Percentiles rank a stretch among this genome's conserved stretches.
phyloP scores from a whole-genome alignment of 2,888 invertebrate genomes.

The Thymelicus sylvestris region DNA sequence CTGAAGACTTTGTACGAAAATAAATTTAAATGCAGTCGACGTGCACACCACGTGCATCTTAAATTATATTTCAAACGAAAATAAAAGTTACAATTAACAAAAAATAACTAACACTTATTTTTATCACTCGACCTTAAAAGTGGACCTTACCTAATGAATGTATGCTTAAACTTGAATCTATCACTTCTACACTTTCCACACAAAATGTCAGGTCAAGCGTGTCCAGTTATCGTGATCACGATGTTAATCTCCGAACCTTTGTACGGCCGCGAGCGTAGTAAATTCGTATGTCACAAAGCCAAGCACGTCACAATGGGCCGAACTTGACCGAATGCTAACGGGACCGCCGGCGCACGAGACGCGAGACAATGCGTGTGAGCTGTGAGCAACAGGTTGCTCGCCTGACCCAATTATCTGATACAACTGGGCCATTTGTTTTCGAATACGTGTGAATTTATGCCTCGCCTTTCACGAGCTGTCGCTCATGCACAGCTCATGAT shows the following conservation, averaged over 20 bases:
- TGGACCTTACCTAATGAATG: background rate
- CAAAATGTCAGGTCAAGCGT: slow-evolving; percentile 18
- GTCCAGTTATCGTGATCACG: slow-evolving; percentile 36
- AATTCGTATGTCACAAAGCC: slow-evolving; percentile 62
- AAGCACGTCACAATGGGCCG: slow-evolving; percentile 71
- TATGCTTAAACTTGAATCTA: slow-evolving; percentile 11
- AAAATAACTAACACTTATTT: too few species aligned
- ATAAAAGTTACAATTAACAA: too few species aligned
- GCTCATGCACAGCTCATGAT: slow-evolving; percentile 14
- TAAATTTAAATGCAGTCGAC: too few species aligned
- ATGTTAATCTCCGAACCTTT: slow-evolving; percentile 33
- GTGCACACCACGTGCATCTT: too few species aligned
- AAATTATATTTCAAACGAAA: too few species aligned
- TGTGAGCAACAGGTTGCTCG: slow-evolving; percentile 75
- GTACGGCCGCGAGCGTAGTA: slow-evolving; percentile 33
- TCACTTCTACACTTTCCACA: slow-evolving; percentile 19
- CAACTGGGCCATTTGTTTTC: slow-evolving; percentile 74
- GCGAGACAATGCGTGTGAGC: slow-evolving; percentile 79
- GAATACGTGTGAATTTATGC: slow-evolving; percentile 72
- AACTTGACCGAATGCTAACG: slow-evolving; percentile 81
- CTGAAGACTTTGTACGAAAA: too few species aligned
- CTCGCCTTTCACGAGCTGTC: slow-evolving; percentile 62
- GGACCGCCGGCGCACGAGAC: slow-evolving; percentile 61
- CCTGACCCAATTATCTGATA: slow-evolving; percentile 78
- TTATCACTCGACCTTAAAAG: background rate